Percentiles rank a stretch among this genome's conserved stretches.
phyloP scores from a whole-genome alignment of 2,888 invertebrate genomes.

The Seira sanloemensis region DNA sequence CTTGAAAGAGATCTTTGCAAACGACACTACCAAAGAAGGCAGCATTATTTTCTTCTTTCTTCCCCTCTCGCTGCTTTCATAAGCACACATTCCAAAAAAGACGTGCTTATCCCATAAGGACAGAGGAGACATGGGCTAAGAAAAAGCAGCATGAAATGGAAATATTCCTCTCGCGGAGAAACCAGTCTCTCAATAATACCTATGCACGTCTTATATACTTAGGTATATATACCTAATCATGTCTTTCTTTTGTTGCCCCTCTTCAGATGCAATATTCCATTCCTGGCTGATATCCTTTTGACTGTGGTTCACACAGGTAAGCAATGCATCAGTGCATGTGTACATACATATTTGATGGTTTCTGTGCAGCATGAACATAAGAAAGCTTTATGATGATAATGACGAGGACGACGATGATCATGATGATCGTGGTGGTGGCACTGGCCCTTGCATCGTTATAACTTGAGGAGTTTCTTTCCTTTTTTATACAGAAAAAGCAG shows the following conservation, averaged over 20 bases:
- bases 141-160: too few species aligned
- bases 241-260: too few species aligned
- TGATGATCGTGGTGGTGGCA: conserved; percentile 44
- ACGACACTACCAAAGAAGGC: neutral
- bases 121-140: neutral
- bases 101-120: neutral
- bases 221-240: neutral
- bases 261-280: too few species aligned
- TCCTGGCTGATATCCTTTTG: neutral
- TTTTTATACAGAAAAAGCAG: neutral
- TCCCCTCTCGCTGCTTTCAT: neutral
- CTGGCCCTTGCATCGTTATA: conserved; percentile 37
- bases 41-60: neutral
- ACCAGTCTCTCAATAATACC: neutral
- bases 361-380: neutral
- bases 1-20: neutral
- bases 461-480: neutral
- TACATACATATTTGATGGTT: neutral
- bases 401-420: conserved; percentile 30
- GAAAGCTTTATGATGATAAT: neutral
- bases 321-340: neutral
- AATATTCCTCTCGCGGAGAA: neutral
- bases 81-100: neutral
- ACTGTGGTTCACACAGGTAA: neutral
- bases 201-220: neutral